Conservation (phyloP, 1,140 invertebrate species). For the Diabrotica undecimpunctata region DNA sequence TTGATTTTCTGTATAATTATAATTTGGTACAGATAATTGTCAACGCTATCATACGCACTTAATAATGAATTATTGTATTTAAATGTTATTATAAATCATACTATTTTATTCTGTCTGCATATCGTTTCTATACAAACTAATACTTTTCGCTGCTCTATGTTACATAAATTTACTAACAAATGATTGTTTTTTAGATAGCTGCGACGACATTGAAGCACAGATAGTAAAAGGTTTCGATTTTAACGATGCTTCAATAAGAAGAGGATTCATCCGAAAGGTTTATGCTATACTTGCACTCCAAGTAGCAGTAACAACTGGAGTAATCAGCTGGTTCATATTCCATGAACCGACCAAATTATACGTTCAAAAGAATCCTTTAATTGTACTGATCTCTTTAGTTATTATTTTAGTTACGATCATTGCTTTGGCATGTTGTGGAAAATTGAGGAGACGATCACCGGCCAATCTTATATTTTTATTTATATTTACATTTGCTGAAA, state of each 20-base stretch:
- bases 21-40: no score
- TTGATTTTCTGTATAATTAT: no score
- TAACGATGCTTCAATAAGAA: constrained; percentile 66
- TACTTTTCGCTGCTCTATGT: no score
- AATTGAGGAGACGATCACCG: constrained; percentile 76
- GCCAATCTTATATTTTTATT: constrained; percentile 85
- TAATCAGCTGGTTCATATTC: constrained; percentile 75
- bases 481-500: constrained; percentile 78
- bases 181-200: no score
- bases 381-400: constrained; percentile 64
- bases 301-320: constrained; percentile 70
- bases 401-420: constrained; percentile 74
- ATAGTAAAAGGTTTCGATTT: constrained; percentile 70
- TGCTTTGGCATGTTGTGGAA: constrained; percentile 81
- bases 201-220: no score
- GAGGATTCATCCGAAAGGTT: constrained; percentile 72
- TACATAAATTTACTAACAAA: no score
- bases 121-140: no score
- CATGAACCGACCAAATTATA: constrained; percentile 61
- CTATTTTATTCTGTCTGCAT: no score
- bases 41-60: no score
- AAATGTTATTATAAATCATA: no score
- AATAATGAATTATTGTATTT: no score
- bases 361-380: constrained; percentile 49
- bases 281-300: constrained; percentile 81